phyloP scores from a whole-genome alignment of 2,113 vertebrate genomes.

The Echinops telfairi region DNA sequence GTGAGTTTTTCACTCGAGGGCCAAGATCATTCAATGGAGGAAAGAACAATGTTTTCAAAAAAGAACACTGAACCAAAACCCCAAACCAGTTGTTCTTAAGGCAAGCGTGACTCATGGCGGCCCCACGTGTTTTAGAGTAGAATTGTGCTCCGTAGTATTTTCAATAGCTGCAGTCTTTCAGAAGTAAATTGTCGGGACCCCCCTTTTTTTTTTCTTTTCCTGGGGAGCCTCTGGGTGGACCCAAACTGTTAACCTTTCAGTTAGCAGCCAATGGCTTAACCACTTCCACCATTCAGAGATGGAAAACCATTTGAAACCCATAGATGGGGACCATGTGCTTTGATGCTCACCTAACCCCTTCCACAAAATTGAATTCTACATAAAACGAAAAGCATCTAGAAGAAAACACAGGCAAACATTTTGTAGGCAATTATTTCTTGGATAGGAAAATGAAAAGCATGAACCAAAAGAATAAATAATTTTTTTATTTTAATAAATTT shows the following conservation, averaged over 20 bases:
- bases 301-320: background rate
- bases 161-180: background rate
- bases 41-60: background rate
- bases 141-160: background rate
- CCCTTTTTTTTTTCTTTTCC: background rate
- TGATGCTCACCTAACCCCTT: background rate
- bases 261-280: background rate
- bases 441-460: background rate
- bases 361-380: background rate
- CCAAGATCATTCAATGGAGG: accelerated
- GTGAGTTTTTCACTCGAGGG: background rate
- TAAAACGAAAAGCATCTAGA: background rate
- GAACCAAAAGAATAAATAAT: background rate
- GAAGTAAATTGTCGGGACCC: background rate
- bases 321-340: background rate
- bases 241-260: background rate
- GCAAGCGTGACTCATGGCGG: background rate
- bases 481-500: background rate
- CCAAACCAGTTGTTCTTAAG: background rate
- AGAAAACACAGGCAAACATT: background rate
- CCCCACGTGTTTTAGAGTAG: background rate
- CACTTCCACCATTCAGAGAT: background rate
- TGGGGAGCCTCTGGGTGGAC: background rate
- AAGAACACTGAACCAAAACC: background rate
- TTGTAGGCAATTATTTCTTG: background rate